Evolutionary conservation across 2,888 invertebrate species (phyloP).

Genomic region (Netelia inedita): DNA sequence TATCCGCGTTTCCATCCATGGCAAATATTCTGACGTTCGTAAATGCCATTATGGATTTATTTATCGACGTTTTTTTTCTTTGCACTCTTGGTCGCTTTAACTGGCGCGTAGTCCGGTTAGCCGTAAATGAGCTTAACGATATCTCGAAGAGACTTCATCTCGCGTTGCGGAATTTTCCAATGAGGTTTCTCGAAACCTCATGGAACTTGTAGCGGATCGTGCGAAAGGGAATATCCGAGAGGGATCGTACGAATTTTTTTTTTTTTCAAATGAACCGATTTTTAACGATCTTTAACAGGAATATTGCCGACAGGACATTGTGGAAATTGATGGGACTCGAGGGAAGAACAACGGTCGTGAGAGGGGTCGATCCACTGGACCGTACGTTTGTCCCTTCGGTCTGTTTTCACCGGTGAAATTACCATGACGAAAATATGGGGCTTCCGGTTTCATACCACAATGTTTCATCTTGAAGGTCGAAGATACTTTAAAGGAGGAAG

Average conservation of each 20-base stretch:
- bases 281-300: not conserved
- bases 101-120: not conserved
- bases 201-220: constrained; percentile 19
- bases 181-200: constrained; percentile 10
- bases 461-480: constrained; percentile 75
- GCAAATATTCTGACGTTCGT: constrained; percentile 31
- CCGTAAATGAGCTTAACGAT: constrained; percentile 45
- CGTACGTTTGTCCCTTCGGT: constrained; percentile 39
- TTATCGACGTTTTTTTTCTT: constrained; percentile 35
- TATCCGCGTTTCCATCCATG: constrained; percentile 46
- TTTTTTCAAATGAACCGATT: constrained; percentile 1
- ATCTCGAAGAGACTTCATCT: constrained; percentile 29
- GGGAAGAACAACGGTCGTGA: constrained; percentile 31
- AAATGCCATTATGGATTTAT: constrained; percentile 62
- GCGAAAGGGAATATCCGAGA: not conserved
- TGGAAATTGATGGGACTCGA: constrained; percentile 28
- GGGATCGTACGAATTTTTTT: not conserved
- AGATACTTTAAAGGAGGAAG: constrained; percentile 29
- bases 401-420: constrained; percentile 68
- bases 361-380: constrained; percentile 23
- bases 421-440: constrained; percentile 72
- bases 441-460: constrained; percentile 71
- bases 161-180: constrained; percentile 25
- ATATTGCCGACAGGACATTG: not conserved
- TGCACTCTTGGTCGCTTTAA: constrained; percentile 12